These are phyloP conservation scores for Falco peregrinus DNA, from an alignment of 2,797 vertebrate species.

Conservation along the genomic window DNA sequence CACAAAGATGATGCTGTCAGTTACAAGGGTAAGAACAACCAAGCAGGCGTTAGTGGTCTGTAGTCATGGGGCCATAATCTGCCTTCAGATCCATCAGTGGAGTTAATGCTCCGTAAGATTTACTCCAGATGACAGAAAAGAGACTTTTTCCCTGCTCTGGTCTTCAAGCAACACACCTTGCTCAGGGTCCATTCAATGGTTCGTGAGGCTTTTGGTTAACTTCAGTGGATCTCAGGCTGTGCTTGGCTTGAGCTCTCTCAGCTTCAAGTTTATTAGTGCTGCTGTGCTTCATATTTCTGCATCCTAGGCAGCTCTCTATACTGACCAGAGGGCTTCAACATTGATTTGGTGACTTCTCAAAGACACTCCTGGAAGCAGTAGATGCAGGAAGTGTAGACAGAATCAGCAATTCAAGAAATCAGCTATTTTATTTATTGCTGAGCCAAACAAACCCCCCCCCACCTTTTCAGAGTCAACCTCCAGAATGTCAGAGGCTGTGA, in stretches of 20 bases:
- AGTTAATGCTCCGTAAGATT: not conserved
- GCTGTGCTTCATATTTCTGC: not conserved
- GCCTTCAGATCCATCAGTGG: not conserved
- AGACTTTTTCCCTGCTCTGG: not conserved
- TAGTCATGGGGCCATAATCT: not conserved
- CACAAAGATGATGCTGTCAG: rapidly evolving
- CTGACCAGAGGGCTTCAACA: not conserved
- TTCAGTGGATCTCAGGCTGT: not conserved
- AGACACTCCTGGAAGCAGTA: not conserved
- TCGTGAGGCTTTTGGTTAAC: not conserved
- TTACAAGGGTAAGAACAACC: not conserved
- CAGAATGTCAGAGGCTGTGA: not conserved
- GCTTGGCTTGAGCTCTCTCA: not conserved
- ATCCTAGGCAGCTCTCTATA: not conserved
- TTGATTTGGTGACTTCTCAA: not conserved
- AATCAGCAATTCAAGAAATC: not conserved
- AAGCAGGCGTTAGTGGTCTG: not conserved
- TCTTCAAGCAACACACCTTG: not conserved
- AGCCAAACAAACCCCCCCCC: not conserved
- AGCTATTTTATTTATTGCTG: not conserved
- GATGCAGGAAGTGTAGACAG: not conserved
- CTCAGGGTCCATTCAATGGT: not conserved
- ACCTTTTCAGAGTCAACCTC: not conserved
- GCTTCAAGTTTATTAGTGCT: not conserved
- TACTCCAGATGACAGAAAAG: not conserved